Conservation (phyloP, 2,113 vertebrate species). For the Hiodon alosoides region DNA sequence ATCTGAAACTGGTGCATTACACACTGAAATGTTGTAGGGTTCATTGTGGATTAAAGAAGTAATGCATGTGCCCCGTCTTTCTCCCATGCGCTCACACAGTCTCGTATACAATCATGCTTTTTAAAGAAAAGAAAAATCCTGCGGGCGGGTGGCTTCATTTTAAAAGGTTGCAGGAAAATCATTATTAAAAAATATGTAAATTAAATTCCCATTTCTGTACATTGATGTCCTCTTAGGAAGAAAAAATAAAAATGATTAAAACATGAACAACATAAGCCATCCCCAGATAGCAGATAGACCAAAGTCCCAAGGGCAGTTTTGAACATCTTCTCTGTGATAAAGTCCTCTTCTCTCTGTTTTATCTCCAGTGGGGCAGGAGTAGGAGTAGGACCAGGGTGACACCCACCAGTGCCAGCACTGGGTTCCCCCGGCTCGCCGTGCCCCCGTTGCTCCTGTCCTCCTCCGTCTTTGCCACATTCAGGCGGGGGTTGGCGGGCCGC, state of each 20-base stretch:
- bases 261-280: conserved; percentile 56
- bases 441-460: conserved; percentile 20
- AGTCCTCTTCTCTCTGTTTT: conserved; percentile 39
- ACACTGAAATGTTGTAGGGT: background rate
- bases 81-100: background rate
- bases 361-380: conserved; percentile 55
- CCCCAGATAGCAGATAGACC: conserved; percentile 49
- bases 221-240: conserved; percentile 47
- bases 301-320: conserved; percentile 63
- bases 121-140: background rate
- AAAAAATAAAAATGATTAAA: conserved; percentile 53
- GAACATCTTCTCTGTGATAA: conserved; percentile 38
- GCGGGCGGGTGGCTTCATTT: background rate
- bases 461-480: conserved; percentile 18
- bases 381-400: conserved; percentile 52
- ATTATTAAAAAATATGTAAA: conserved; percentile 20
- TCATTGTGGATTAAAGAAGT: no score
- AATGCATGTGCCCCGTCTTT: background rate
- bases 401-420: conserved; percentile 46
- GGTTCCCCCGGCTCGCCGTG: conserved; percentile 33
- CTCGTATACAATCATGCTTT: background rate
- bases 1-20: conserved; percentile 7
- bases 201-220: conserved; percentile 49
- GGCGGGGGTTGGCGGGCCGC: conserved; percentile 21
- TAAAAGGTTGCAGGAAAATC: background rate